Evolutionary conservation across 2,888 invertebrate species (phyloP), one percentile per base, ranked within the genome.

Genomic region (Pammene fasciana): DNA sequence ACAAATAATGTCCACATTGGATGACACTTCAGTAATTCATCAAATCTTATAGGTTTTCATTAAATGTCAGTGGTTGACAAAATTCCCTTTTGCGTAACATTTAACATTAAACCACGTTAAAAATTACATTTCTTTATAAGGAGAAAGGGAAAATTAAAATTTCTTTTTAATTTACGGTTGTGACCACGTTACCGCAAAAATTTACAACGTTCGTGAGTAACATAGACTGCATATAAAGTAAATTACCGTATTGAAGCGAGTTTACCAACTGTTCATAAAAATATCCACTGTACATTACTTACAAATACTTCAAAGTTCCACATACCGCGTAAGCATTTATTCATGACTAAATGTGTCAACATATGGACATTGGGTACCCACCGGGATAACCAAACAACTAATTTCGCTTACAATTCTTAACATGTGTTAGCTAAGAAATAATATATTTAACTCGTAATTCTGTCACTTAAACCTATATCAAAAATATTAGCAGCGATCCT

Each of bases 231-330:
- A n/a, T n/a, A n/a, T n/a, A 59, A 45, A 46, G 18, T 18, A 13
- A 59, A 13, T 26, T 11, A 13, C 11, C 6, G 26, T 26, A 52
- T 10, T 7, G 13, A 50, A 50, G 46, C 46, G 1, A 3, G 16
- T 50, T 54, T 34, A 34, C n/a, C 5, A 0, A 54, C 54, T 11
- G n/a, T 26, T n/a, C n/a, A n/a, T 43, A 9, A 43, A 56, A 11
- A 16, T 38, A 56, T 41, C 57, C 18, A 43, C 13, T 13, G n/a
- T n/a, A 57, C 18, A 57, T n/a, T n/a, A n/a, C n/a, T n/a, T n/a
- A n/a, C n/a, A n/a, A n/a, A 18, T 18, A 18, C 4, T 3, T 10
- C 14, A 7, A 13, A 16, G 10, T 11, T 38, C 5, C 5, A 2
- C n/a, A 7, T 45, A 46, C 10, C 16, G 8, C 48, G 13, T 5